Evolutionary conservation across 2,888 invertebrate species (phyloP), one percentile per base, ranked within the genome.

Genomic region (Melipona bicolor): DNA sequence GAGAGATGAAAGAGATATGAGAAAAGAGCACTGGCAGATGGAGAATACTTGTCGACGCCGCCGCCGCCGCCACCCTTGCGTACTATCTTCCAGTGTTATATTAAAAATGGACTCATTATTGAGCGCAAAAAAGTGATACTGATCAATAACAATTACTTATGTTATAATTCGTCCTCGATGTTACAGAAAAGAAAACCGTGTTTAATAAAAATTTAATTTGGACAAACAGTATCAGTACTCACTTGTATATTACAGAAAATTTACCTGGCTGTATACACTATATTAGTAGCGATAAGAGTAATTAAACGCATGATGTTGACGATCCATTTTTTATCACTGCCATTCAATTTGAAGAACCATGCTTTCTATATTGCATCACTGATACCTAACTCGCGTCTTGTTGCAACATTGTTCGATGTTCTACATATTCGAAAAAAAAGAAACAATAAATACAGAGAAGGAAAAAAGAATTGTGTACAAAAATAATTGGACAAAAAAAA

Each of bases 151-250:
- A 90, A 93, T 93, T 93, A 94, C 93, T 94, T 94, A 93, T 94
- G 94, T 94, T 94, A 93, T 91, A 88, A 94, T 94, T 94, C 92
- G 93, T 94, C 94, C 93, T 94, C 93, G 94, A 94, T 94, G 94
- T 94, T 94, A 94, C 93, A 93, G 93, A 93, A 93, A 71, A 71
- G 13, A 19, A 90, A 92, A 93, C 88, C 93, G 93, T 94, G 93
- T 94, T 94, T 94, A 94, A 94, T 94, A 94, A 94, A 94, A 94
- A 93, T 94, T 94, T 94, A 93, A 94, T 94, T 94, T 94, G 93
- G 93, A 94, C 93, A 94, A 94, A 93, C 90, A 89, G 83, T 84
- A 88, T 88, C 82, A 79, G 83, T 81, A 83, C 73, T 89, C 80
- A 89, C 87, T 88, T 84, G 72, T 70, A 21, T 82, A 86, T 80